phyloP scores from a whole-genome alignment of 2,888 invertebrate genomes.

The Heliconius charithonia region DNA sequence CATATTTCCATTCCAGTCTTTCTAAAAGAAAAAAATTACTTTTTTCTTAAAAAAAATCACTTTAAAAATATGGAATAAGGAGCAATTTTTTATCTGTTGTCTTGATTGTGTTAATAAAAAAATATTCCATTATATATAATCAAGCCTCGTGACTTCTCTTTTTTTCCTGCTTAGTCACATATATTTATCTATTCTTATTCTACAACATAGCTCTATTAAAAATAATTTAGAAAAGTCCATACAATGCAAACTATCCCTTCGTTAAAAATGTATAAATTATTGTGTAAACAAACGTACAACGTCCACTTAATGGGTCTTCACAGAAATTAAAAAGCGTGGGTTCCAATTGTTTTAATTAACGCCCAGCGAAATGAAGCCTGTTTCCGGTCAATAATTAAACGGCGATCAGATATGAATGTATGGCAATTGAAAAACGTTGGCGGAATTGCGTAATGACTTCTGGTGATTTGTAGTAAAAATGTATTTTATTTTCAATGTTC shows the following conservation, averaged over 20 bases:
- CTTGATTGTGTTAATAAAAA: too few species aligned
- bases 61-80: too few species aligned
- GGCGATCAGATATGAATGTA: slow-evolving; percentile 41
- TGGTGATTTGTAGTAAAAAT: slow-evolving; percentile 3
- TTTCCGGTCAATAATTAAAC: slow-evolving; percentile 43
- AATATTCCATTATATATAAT: too few species aligned
- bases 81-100: too few species aligned
- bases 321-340: slow-evolving; percentile 26
- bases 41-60: neutral
- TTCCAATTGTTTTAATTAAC: slow-evolving; percentile 39
- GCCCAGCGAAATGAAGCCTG: slow-evolving; percentile 40
- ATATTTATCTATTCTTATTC: too few species aligned
- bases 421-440: slow-evolving; percentile 39
- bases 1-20: neutral
- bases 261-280: neutral
- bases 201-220: too few species aligned
- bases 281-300: slow-evolving; percentile 7
- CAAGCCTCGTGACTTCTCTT: too few species aligned
- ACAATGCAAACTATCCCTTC: neutral
- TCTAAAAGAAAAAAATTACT: neutral
- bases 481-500: neutral
- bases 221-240: neutral
- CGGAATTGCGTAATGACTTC: slow-evolving; percentile 18
- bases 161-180: too few species aligned
- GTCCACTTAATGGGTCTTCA: slow-evolving; percentile 11